Evolutionary conservation across 2,113 vertebrate genomes (phyloP).

Genomic region (Crocuta crocuta): DNA sequence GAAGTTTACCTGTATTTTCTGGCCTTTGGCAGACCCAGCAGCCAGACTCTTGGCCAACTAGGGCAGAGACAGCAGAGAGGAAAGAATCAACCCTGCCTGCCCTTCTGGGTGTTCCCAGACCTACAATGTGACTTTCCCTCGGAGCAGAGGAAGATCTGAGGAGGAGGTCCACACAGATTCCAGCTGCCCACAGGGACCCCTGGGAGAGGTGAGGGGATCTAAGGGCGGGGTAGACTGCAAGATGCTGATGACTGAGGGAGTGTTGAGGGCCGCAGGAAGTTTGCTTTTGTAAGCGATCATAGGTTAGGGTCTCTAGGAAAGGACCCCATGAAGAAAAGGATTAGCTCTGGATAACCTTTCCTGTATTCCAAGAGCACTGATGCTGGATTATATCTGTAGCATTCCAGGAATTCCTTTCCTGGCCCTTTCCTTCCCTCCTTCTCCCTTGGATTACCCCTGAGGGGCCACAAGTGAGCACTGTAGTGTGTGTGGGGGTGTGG

Average conservation of each 20-base stretch:
- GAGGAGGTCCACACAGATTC: not conserved
- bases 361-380: not conserved
- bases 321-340: not conserved
- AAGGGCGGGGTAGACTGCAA: not conserved
- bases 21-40: not conserved
- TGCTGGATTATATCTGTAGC: not conserved
- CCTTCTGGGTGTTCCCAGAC: not conserved
- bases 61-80: not conserved
- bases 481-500: no score
- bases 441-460: fast-evolving
- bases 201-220: not conserved
- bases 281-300: not conserved
- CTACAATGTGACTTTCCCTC: not conserved
- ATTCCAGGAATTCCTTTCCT: not conserved
- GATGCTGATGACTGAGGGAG: not conserved
- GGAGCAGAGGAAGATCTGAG: not conserved
- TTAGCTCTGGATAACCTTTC: not conserved
- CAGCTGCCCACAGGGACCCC: not conserved
- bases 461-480: not conserved
- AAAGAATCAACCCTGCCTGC: not conserved
- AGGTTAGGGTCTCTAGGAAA: not conserved
- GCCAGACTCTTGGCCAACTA: not conserved
- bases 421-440: not conserved
- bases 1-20: not conserved
- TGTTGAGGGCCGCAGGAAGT: not conserved